Evolutionary conservation across 64 coral and sea anemone species (phyloP), one percentile per base, ranked within the genome.

Genomic region (Montipora sp.): DNA sequence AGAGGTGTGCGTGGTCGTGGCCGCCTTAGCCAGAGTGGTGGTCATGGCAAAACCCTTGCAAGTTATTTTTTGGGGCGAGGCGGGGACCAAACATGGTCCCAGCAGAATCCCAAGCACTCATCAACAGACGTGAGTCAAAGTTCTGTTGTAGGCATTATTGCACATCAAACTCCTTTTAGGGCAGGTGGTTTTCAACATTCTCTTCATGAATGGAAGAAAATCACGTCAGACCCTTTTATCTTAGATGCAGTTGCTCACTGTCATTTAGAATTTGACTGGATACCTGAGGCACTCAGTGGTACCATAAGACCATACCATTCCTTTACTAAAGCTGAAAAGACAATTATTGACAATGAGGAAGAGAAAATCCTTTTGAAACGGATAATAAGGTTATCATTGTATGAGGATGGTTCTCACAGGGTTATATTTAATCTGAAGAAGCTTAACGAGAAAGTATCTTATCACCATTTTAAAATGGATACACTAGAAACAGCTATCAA

Each of bases 61-160:
- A 57, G 84, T 95, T 76, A 80, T 95, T 90, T 95, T 95, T 90
- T 87, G 87, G 80, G 81, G 3, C 50, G 59, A 86, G 80, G 80
- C 91, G 43, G 44, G 75, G 73, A 45, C 27, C 81, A 87, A 68
- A 27, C 92, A 48, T 21, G 84, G 60, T 44, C 59, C 66, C 77
- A 21, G 7, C 66, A 63, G 4, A 80, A 75, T 72, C 74, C 45
- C 81, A 88, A 79, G 59, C 87, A 61, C 20, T 47, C 73, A 67
- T 15, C 68, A 7, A 4, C n/a, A 67, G 57, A 93, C 72, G 82
- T 93, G 77, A 77, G 75, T 80, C 80, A 93, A 49, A 85, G 20
- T 50, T n/a, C 15, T 79, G n/a, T 80, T 79, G 55, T 50, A 23
- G 21, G 15, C 77, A 59, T 87, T 93, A 79, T 93, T 92, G 70